Evolutionary conservation across 2,888 invertebrate genomes (phyloP).

Genomic region (Tolmerus cingulatus): DNA sequence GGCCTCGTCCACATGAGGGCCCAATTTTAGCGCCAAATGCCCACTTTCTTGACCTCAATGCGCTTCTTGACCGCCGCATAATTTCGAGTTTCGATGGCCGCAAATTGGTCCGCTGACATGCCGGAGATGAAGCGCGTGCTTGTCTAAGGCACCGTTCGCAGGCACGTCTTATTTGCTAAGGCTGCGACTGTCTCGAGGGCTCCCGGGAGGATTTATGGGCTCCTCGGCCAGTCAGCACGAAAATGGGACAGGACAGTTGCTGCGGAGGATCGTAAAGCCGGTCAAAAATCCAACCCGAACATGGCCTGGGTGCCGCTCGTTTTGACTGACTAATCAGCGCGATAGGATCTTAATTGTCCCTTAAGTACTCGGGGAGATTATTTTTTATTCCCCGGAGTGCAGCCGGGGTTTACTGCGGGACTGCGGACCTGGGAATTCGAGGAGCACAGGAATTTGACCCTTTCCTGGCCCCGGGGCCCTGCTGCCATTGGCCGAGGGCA

Average conservation of each 20-base stretch:
- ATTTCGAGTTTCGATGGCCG: slow-evolving; percentile 16
- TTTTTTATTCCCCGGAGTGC: slow-evolving; percentile 14
- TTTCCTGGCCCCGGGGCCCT: not conserved
- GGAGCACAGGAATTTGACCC: not conserved
- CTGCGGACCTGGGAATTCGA: not conserved
- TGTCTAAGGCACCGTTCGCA: not conserved
- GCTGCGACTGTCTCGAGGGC: not conserved
- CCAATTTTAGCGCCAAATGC: not conserved
- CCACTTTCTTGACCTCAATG: not conserved
- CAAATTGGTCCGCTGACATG: slow-evolving; percentile 19
- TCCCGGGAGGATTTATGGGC: not conserved
- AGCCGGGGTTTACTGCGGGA: not conserved
- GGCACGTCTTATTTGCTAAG: not conserved
- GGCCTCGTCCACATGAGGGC: not conserved
- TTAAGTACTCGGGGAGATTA: slow-evolving; percentile 10
- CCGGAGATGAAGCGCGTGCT: not conserved
- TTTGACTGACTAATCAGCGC: slow-evolving; percentile 5
- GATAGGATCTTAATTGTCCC: slow-evolving; percentile 39
- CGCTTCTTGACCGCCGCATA: not conserved
- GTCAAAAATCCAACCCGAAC: not conserved
- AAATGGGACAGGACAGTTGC: slow-evolving; percentile 17
- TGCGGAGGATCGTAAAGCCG: not conserved
- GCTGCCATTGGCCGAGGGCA: not conserved
- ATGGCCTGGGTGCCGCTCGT: not conserved
- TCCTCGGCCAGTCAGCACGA: not conserved